Evolutionary conservation across 1,140 invertebrate genomes (phyloP), one percentile per base, ranked within the genome.

Genomic region (Temnothorax nylanderi): DNA sequence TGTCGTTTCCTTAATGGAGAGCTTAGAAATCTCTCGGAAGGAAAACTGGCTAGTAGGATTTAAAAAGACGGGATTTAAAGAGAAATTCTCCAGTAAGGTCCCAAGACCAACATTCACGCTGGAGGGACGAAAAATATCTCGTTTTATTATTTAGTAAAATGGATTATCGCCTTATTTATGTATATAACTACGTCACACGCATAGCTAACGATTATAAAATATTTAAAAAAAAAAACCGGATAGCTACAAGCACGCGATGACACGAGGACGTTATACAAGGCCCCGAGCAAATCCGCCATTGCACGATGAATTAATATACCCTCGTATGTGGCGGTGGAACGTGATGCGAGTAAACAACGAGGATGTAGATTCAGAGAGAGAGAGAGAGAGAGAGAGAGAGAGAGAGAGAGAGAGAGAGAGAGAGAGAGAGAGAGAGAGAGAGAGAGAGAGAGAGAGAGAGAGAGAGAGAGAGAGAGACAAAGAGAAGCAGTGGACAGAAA

Each of bases 321-420:
- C 21, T 47, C 67, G 32, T 18, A 21, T 18, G 26, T 26, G 18
- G 41, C 26, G 54, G 11, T 11, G 41, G 16, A 47, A 74, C 78
- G 65, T 82, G 80, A 60, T 3, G 49, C 51, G 78, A 71, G 37
- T 81, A 81, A 71, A 81, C 65, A 60, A 74, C 47, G 34, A 80
- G n/a, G 62, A 69, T 80, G 62, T 80, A 85, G 76, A 84, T 84
- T 49, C 51, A 84, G 13, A 49, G 49, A 44, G 64, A 58, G 13
- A 26, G 26, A 26, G 26, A 26, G 26, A 26, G 26, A 26, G 0
- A 26, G 26, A 26, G 26, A 26, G 49, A 44, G 64, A 58, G 16
- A 58, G n/a, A 41, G n/a, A 60, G 21, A 44, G n/a, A 26, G 26
- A 26, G 26, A 26, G 26, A 26, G 26, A 26, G 0, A 26, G 26